These are phyloP conservation scores for Aethes cnicana DNA, from an alignment of 2,888 invertebrate genomes.

Conservation along the genomic window DNA sequence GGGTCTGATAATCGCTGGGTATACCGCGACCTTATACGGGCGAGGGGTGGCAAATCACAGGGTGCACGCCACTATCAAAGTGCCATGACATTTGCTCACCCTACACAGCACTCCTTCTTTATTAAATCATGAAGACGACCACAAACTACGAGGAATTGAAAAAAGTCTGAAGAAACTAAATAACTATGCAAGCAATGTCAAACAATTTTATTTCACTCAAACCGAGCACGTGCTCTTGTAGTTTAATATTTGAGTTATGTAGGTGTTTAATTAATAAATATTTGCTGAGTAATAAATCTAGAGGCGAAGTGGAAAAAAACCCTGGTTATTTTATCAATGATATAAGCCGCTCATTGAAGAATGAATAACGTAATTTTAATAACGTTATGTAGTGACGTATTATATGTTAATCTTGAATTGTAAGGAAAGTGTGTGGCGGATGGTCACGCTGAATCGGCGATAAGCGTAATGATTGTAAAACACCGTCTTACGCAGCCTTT, in stretches of 20 bases:
- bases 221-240: slow-evolving; percentile 21
- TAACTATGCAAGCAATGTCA: too few species aligned
- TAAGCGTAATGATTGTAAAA: slow-evolving; percentile 52
- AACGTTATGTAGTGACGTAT: background rate
- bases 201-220: slow-evolving; percentile 6
- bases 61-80: slow-evolving; percentile 3
- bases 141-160: too few species aligned
- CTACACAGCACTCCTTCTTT: background rate
- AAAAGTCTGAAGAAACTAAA: too few species aligned
- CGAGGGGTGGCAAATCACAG: slow-evolving; percentile 17
- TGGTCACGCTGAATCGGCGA: slow-evolving; percentile 59
- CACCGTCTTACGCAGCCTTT: slow-evolving; percentile 54
- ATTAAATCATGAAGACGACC: slow-evolving; percentile 13
- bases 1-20: slow-evolving; percentile 14
- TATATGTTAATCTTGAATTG: background rate
- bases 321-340: slow-evolving; percentile 14
- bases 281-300: slow-evolving; percentile 23
- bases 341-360: slow-evolving; percentile 5
- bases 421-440: slow-evolving; percentile 25
- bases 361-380: too few species aligned
- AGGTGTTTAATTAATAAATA: slow-evolving; percentile 26
- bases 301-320: slow-evolving; percentile 25
- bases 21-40: slow-evolving; percentile 19
- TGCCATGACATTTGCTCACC: slow-evolving; percentile 16
- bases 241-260: slow-evolving; percentile 26